phyloP scores from a whole-genome alignment of 2,888 invertebrate species.

The Myathropa florea region DNA sequence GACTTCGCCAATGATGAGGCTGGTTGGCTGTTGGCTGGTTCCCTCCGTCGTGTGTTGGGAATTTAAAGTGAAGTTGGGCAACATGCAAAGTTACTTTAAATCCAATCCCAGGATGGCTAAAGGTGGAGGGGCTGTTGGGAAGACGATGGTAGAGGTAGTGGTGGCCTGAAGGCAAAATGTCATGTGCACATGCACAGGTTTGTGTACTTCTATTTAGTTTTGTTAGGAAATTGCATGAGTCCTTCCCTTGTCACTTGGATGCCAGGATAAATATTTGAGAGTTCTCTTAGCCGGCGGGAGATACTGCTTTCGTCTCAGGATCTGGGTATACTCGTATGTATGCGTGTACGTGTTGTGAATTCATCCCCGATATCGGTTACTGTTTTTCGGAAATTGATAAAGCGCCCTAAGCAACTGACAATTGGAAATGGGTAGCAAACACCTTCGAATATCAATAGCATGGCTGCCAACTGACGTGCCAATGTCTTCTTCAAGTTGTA shows the following conservation, averaged over 20 bases:
- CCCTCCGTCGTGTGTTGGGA: not conserved
- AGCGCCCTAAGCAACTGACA: not conserved
- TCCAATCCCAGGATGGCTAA: not conserved
- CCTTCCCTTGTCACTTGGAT: constrained; percentile 29
- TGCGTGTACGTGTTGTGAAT: not conserved
- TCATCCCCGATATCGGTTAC: not conserved
- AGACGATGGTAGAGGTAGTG: not conserved
- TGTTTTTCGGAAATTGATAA: not conserved
- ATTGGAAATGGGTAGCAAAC: not conserved
- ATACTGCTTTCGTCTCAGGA: not conserved
- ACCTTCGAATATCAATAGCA: not conserved
- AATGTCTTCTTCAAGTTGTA: not conserved
- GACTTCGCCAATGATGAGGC: constrained; percentile 6
- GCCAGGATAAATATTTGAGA: constrained; percentile 48
- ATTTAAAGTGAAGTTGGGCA: constrained; percentile 10
- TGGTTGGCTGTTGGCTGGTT: not conserved
- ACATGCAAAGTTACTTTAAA: constrained; percentile 56
- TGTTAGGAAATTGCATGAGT: constrained; percentile 43
- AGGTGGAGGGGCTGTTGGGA: not conserved
- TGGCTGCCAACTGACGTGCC: not conserved
- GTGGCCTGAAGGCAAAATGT: not conserved
- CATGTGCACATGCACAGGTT: not conserved
- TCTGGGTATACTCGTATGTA: not conserved
- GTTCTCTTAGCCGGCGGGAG: constrained; percentile 17
- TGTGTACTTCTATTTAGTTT: constrained; percentile 14